A percentile compares a stretch with the other conserved stretches of the same genome.
phyloP scores from a whole-genome alignment of 2,113 vertebrate genomes.

The Amphilophus citrinellus region DNA sequence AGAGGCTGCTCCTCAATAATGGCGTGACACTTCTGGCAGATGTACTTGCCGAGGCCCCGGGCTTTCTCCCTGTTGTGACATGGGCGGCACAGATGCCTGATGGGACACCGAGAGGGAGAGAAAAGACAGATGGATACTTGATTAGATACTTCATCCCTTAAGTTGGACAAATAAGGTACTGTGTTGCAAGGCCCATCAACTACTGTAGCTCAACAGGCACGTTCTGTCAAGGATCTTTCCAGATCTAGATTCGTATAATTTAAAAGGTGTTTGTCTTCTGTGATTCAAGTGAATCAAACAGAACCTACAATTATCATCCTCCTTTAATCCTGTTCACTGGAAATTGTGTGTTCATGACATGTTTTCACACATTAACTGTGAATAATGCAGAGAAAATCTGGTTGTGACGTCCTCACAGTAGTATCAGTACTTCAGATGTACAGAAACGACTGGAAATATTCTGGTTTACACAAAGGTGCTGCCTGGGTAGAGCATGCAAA shows the following conservation, averaged over 20 bases:
- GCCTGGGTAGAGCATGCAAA: background rate
- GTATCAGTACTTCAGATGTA: background rate
- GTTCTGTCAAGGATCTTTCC: background rate
- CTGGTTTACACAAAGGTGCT: background rate
- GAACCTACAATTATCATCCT: background rate
- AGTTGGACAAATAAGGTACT: too few species aligned
- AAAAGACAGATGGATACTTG: background rate
- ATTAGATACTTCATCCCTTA: background rate
- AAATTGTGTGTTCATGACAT: background rate
- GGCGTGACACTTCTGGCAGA: constrained; percentile 98
- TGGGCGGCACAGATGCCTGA: constrained; percentile 94
- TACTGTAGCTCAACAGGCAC: too few species aligned
- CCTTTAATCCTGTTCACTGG: background rate
- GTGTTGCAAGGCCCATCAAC: too few species aligned
- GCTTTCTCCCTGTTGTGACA: constrained; percentile 97
- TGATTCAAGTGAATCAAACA: background rate
- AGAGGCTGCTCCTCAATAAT: constrained; percentile 96
- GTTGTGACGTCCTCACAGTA: background rate
- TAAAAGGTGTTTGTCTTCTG: background rate
- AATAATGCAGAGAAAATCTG: background rate
- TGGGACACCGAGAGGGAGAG: constrained; percentile 1
- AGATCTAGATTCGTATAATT: background rate
- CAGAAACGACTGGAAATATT: background rate
- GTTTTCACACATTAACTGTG: background rate
- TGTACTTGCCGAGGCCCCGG: constrained; percentile 94